These are phyloP conservation scores for Geotrypetes seraphini DNA, from an alignment of 2,797 vertebrate species.

Conservation along the genomic window DNA sequence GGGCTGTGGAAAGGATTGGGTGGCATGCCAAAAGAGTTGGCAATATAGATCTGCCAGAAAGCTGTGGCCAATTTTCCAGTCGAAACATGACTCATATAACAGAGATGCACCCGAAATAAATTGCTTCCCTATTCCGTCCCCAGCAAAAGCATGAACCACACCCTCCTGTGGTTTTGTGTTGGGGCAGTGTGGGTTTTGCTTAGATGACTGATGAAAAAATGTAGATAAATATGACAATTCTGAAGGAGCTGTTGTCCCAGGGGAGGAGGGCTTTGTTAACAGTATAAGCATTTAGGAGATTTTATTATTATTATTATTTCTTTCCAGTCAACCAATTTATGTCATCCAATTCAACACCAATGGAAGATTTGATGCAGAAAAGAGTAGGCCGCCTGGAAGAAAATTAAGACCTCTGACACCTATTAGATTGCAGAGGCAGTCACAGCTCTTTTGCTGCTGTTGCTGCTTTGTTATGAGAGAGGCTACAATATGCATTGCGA, in stretches of 20 bases:
- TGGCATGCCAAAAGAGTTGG: slow-evolving; percentile 69
- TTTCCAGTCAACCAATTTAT: slow-evolving; percentile 16
- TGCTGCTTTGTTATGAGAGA: too few species aligned
- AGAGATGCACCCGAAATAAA: slow-evolving; percentile 92
- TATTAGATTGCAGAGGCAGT: too few species aligned
- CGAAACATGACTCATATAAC: slow-evolving; percentile 88
- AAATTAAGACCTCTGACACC: too few species aligned
- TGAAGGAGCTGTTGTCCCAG: slow-evolving; percentile 50
- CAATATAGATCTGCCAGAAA: slow-evolving; percentile 56
- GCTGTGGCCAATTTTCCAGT: slow-evolving; percentile 86
- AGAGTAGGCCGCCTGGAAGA: not conserved
- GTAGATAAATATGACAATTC: slow-evolving; percentile 59
- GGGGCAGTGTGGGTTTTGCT: slow-evolving; percentile 62
- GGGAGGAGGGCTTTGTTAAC: slow-evolving; percentile 68
- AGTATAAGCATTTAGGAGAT: slow-evolving; percentile 51
- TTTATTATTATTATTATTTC: slow-evolving; percentile 13
- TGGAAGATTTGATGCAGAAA: slow-evolving; percentile 18
- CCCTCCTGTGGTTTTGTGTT: slow-evolving; percentile 78
- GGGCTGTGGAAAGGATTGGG: slow-evolving; percentile 43
- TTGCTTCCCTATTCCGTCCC: slow-evolving; percentile 81
- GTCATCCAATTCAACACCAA: slow-evolving; percentile 12
- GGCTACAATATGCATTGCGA: too few species aligned
- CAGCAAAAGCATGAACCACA: slow-evolving; percentile 72
- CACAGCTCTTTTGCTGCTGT: too few species aligned
- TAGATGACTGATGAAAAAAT: slow-evolving; percentile 47